These are phyloP conservation scores for Orchestes rusci DNA, from an alignment of 2,888 invertebrate genomes.

Conservation along the genomic window DNA sequence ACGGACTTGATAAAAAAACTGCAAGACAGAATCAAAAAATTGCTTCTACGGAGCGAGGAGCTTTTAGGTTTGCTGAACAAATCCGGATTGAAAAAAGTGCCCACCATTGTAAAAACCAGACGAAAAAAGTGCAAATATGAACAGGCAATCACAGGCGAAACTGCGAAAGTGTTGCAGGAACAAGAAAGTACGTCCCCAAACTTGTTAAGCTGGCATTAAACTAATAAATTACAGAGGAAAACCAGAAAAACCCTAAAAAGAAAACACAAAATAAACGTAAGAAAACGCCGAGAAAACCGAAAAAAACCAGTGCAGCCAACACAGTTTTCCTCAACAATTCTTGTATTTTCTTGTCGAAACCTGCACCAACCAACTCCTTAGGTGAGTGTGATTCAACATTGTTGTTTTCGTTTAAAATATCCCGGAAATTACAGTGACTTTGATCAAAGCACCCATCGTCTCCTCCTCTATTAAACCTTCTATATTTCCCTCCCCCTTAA, in stretches of 20 bases:
- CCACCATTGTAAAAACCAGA: slow-evolving; percentile 34
- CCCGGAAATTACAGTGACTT: too few relatives aligned
- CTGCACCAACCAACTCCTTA: not conserved
- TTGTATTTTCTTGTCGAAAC: slow-evolving; percentile 3
- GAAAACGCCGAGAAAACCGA: slow-evolving; percentile 18
- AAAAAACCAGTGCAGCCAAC: slow-evolving; percentile 14
- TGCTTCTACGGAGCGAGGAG: slow-evolving; percentile 41
- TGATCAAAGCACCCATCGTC: slow-evolving; percentile 35
- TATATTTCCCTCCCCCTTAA: slow-evolving; percentile 31
- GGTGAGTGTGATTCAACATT: too few relatives aligned
- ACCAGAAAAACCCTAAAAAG: too few relatives aligned
- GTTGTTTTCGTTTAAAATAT: too few relatives aligned
- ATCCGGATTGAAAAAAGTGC: slow-evolving; percentile 41
- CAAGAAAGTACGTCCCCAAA: slow-evolving; percentile 35
- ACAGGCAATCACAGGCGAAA: slow-evolving; percentile 36
- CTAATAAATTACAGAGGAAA: too few relatives aligned
- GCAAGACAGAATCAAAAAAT: slow-evolving; percentile 38
- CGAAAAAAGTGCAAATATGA: slow-evolving; percentile 33
- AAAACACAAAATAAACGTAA: too few relatives aligned
- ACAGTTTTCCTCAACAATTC: slow-evolving; percentile 8
- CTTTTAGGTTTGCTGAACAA: slow-evolving; percentile 39
- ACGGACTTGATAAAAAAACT: slow-evolving; percentile 38
- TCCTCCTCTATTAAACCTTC: slow-evolving; percentile 32
- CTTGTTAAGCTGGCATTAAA: too few relatives aligned
- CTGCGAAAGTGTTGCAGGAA: slow-evolving; percentile 33